phyloP scores from a whole-genome alignment of 2,888 invertebrate genomes.

The Ametastegia equiseti region DNA sequence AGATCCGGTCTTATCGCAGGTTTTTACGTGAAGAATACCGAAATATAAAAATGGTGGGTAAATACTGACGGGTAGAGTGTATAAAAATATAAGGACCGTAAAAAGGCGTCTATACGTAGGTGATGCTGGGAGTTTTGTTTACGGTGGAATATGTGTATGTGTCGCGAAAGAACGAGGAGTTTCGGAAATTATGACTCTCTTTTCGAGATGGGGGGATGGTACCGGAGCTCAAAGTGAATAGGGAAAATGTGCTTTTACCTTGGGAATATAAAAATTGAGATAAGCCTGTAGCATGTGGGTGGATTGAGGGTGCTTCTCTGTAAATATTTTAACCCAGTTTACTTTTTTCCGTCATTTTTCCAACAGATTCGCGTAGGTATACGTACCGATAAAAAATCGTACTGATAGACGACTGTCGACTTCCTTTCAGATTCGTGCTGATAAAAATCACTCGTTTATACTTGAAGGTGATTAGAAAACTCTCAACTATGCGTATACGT shows the following conservation, averaged over 20 bases:
- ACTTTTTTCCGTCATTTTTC: not conserved
- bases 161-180: slow-evolving; percentile 1
- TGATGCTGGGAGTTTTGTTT: slow-evolving; percentile 8
- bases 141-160: not conserved
- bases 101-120: not conserved
- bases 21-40: not conserved
- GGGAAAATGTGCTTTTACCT: not conserved
- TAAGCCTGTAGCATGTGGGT: not conserved
- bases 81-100: not conserved
- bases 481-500: too few relatives aligned
- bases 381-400: not conserved
- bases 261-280: slow-evolving; percentile 18
- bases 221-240: slow-evolving; percentile 20
- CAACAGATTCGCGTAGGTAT: not conserved
- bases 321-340: slow-evolving; percentile 25
- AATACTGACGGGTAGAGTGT: not conserved
- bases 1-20: not conserved
- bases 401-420: not conserved
- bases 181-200: not conserved
- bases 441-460: not conserved
- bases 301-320: not conserved
- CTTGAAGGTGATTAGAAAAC: not conserved
- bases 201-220: not conserved
- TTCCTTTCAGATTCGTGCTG: not conserved
- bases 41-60: not conserved